Percentiles rank a stretch among this genome's conserved stretches.
phyloP scores from a whole-genome alignment of 2,888 invertebrate species.

The Trissonchulus latispiculum region DNA sequence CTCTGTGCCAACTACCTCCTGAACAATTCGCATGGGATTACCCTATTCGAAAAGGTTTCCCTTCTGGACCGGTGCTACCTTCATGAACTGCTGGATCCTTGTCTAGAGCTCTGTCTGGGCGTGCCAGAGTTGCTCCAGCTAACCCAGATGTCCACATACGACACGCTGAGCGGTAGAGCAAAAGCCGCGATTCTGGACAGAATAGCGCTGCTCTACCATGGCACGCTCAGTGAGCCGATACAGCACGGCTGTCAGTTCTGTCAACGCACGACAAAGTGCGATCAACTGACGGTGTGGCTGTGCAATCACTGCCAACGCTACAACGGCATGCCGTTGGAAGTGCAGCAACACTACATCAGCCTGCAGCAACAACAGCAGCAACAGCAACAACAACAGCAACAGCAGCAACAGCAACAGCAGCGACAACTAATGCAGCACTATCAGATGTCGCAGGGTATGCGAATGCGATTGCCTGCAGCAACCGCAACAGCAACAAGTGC shows the following conservation, averaged over 20 bases:
- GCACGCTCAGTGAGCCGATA: neutral
- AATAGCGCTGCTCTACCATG: conserved; percentile 25
- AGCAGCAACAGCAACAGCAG: too few relatives aligned
- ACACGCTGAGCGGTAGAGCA: conserved; percentile 39
- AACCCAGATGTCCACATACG: conserved; percentile 26
- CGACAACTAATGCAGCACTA: too few relatives aligned
- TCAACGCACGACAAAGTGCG: neutral
- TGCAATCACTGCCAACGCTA: neutral
- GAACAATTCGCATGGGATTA: conserved; percentile 36
- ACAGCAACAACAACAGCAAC: too few relatives aligned
- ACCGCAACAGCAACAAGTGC: too few relatives aligned
- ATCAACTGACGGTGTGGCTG: neutral
- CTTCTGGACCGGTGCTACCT: conserved; percentile 42
- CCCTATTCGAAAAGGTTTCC: conserved; percentile 41
- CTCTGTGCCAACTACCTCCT: conserved; percentile 40
- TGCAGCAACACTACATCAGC: too few relatives aligned
- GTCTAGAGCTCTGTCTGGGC: conserved; percentile 36
- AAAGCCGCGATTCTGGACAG: conserved; percentile 41
- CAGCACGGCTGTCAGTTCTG: neutral
- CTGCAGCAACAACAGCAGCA: too few relatives aligned
- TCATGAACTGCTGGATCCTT: conserved; percentile 41
- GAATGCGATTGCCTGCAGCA: too few relatives aligned
- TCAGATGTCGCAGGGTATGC: too few relatives aligned
- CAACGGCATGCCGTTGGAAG: too few relatives aligned
- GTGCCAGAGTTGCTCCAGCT: conserved; percentile 36